These are phyloP conservation scores for Aphelinus atriplicis DNA, from an alignment of 1,140 invertebrate genomes.

Conservation along the genomic window DNA sequence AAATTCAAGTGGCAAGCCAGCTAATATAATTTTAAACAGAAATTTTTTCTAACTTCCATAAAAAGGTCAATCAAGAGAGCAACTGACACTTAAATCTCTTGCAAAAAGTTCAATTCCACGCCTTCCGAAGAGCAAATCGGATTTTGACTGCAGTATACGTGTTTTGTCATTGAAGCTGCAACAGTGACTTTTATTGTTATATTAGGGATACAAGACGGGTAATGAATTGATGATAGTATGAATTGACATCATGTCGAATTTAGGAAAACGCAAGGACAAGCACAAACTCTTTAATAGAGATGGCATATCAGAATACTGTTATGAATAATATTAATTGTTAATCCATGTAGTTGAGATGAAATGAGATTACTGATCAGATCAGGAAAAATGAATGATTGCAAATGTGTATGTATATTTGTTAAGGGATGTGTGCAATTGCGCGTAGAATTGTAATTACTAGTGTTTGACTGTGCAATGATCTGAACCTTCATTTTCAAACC, in stretches of 20 bases:
- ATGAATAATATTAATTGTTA: slow-evolving; percentile 59
- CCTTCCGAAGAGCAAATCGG: slow-evolving; percentile 4
- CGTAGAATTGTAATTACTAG: slow-evolving; percentile 42
- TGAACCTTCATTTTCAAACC: slow-evolving; percentile 10
- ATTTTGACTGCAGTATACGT: slow-evolving; percentile 31
- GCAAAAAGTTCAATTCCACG: slow-evolving; percentile 15
- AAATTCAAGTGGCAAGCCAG: slow-evolving; percentile 94
- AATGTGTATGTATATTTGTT: slow-evolving; percentile 53
- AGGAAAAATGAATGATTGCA: slow-evolving; percentile 10
- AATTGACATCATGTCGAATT: slow-evolving; percentile 47
- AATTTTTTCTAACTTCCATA: slow-evolving; percentile 15
- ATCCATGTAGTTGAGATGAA: slow-evolving; percentile 56
- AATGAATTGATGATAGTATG: slow-evolving; percentile 26
- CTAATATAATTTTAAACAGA: slow-evolving; percentile 55
- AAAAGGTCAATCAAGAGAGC: slow-evolving; percentile 15
- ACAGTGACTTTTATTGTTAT: slow-evolving; percentile 44
- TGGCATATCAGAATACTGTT: slow-evolving; percentile 66
- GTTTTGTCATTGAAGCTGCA: slow-evolving; percentile 42
- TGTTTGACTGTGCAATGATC: slow-evolving; percentile 27
- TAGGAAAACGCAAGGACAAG: slow-evolving; percentile 36
- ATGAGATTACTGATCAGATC: slow-evolving; percentile 44
- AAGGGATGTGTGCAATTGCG: slow-evolving; percentile 62
- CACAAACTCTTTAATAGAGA: slow-evolving; percentile 45
- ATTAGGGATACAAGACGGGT: slow-evolving; percentile 6
- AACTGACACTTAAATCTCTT: slow-evolving; percentile 35